Evolutionary conservation across 2,888 invertebrate species (phyloP), one percentile per base, ranked within the genome.

Genomic region (Agrotis puta): DNA sequence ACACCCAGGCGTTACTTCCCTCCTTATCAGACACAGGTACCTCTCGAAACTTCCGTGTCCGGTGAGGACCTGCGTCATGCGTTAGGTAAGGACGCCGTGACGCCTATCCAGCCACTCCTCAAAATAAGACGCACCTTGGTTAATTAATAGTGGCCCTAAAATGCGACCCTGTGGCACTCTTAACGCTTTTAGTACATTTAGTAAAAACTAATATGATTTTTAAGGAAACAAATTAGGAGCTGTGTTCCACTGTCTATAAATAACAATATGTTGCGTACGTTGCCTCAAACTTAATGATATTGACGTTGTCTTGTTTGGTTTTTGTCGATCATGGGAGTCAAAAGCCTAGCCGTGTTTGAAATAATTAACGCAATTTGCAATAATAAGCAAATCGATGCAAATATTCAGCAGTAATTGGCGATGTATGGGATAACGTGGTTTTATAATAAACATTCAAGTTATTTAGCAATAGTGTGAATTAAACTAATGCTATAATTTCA

Each of bases 291-390:
- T 1, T 2, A 11, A 20, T 20, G 43, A 47, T 14, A 14, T 13
- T 4, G 43, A 14, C n/a, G n/a, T 16, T 7, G 4, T 53, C 2
- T 47, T 54, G 14, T 18, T 63, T 13, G 20, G 14, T 20, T 14
- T 13, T 47, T 33, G 18, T 33, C 54, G 47, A 13, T 54, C 20
- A n/a, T 39, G 9, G 54, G 20, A 63, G 4, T 70, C 70, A 54
- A 48, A 71, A 13, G 63, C 20, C 9, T 18, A 9, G 9, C 54
- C 4, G 27, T 22, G 22, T 56, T 22, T 5, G 6, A 5, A 27
- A 27, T 27, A 27, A 27, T 27, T 5, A 27, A 27, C 27, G 5
- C 5, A 5, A 27, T 27, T 27, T 27, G 27, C 27, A 5, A 0
- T 5, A 27, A 27, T 27, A 27, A 27, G 27, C 27, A n/a, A 63